phyloP scores from a whole-genome alignment of 2,797 vertebrate species.

The Sternotherus odoratus region DNA sequence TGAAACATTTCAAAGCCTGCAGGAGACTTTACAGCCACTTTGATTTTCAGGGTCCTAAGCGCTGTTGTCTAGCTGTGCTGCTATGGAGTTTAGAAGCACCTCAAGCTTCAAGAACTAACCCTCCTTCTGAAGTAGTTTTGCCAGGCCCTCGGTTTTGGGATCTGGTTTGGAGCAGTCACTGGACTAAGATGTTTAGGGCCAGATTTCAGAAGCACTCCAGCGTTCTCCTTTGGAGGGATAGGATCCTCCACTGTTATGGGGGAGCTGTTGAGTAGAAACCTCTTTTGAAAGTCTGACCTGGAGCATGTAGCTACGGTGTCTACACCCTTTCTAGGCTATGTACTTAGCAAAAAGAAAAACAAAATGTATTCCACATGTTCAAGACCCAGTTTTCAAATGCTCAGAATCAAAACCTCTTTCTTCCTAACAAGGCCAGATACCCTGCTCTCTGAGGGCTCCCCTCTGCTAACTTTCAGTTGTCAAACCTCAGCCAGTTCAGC shows the following conservation, averaged over 20 bases:
- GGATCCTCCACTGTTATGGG: background rate
- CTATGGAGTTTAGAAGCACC: background rate
- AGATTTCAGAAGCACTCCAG: background rate
- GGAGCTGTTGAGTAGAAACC: background rate
- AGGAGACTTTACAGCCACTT: background rate
- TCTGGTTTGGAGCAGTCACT: background rate
- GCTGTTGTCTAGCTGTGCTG: background rate
- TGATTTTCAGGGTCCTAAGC: background rate
- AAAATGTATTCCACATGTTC: background rate
- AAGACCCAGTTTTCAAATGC: background rate
- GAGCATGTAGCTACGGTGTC: background rate
- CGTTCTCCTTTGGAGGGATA: background rate
- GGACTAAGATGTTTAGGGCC: background rate
- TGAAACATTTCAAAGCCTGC: background rate
- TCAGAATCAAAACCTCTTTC: background rate
- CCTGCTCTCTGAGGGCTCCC: background rate
- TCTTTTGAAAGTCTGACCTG: background rate
- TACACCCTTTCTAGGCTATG: background rate
- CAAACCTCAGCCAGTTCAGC: conserved; percentile 20
- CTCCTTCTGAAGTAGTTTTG: background rate
- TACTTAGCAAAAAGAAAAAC: background rate
- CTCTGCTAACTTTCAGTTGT: background rate
- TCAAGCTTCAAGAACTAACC: background rate
- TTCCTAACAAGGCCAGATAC: background rate
- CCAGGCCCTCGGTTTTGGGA: background rate